Base-by-base conservation (phyloP, 1,140 invertebrate species). In the Papilio glaucus region DNA sequence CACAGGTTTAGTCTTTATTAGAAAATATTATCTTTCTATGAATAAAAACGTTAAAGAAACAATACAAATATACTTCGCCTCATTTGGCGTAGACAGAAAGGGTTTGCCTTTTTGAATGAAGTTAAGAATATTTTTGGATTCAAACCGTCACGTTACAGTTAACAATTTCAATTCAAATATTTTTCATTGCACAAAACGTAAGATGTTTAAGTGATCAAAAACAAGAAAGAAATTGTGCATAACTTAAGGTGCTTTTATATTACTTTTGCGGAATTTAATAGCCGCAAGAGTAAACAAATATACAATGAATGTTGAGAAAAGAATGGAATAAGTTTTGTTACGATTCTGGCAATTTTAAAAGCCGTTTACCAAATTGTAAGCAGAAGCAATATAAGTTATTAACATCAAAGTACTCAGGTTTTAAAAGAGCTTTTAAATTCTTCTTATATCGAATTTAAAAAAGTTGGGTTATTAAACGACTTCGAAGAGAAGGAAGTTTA, bases 311-410 rank as follows among this genome's bases (percentile, higher is more conserved):
- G 45, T 53, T 21, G 45, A 8, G 18, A 45, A 45, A 45, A 45
- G 42, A 53, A 53, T 53, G 45, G 18, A 53, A 53, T 21, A 53
- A 53, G 45, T 53, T 53, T 53, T 18, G 45, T 53, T 53, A 53
- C 45, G 18, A 10, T 53, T 24, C 45, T 10, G 0, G 45, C 45
- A 53, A 53, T 53, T 53, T 53, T 24, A 53, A 53, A 53, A 53
- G 45, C 45, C 18, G 7, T 53, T 21, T 21, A 53, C 45, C 7
- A 53, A 53, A 21, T 53, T 53, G 45, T 21, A 53, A 45, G 5
- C 4, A 18, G n/a, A 15, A 18, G 18, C 45, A 53, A 21, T 53
- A 24, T 53, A 53, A 53, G 18, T 53, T 53, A 53, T 21, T 53
- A 53, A 9, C 15, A 49, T 42, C 0, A 45, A n/a, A 7, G 9